Conservation (phyloP, 2,113 vertebrate species). For the Acinonyx jubatus region DNA sequence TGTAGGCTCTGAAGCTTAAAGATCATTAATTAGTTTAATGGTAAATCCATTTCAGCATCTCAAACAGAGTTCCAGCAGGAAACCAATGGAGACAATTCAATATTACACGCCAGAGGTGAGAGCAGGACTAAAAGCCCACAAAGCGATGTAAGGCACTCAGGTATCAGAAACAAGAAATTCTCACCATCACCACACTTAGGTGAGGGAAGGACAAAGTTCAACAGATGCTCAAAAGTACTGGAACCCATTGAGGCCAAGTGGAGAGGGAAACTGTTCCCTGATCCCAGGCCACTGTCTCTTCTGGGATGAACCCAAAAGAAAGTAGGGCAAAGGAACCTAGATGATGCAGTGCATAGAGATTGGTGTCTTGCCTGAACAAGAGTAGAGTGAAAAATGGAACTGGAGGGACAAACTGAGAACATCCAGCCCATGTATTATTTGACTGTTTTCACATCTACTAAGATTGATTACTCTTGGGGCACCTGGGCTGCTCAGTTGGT, state of each 20-base stretch:
- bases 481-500: no score
- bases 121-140: not conserved
- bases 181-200: not conserved
- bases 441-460: not conserved
- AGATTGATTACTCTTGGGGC: not conserved
- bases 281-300: not conserved
- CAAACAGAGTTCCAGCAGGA: not conserved
- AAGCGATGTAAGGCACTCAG: not conserved
- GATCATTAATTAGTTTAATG: not conserved
- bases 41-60: not conserved
- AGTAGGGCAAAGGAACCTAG: not conserved
- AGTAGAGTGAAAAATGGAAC: not conserved
- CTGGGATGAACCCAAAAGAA: no score
- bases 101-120: not conserved
- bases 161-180: not conserved
- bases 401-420: not conserved
- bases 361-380: not conserved
- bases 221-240: not conserved
- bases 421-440: rapidly evolving
- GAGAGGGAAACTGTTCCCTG: not conserved
- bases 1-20: not conserved
- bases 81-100: not conserved
- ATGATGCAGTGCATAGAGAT: not conserved
- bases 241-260: not conserved
- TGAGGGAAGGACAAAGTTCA: not conserved